Evolutionary conservation across 2,888 invertebrate genomes (phyloP).

Genomic region (Epirrhoe tristata): DNA sequence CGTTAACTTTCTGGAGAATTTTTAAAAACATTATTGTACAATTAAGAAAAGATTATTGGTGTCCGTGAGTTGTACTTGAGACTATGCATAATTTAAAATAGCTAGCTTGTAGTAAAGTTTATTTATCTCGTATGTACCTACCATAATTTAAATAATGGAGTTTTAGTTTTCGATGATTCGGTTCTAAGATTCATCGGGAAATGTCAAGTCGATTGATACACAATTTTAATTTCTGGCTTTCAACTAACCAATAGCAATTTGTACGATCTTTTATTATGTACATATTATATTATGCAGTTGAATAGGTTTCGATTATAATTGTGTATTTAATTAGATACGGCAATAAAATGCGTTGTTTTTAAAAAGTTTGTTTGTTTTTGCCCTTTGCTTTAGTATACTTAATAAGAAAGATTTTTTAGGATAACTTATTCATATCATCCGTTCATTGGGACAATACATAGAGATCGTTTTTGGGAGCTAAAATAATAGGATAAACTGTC

Average conservation of each 20-base stretch:
- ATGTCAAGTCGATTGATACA: slow-evolving; percentile 73
- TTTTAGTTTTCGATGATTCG: slow-evolving; percentile 63
- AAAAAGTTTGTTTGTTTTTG: slow-evolving; percentile 50
- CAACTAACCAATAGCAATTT: slow-evolving; percentile 43
- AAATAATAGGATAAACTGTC: slow-evolving; percentile 18
- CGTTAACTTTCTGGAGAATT: slow-evolving; percentile 52
- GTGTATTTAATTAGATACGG: slow-evolving; percentile 81
- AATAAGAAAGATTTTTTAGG: background rate
- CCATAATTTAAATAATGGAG: slow-evolving; percentile 60
- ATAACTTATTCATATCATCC: background rate
- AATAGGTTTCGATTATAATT: slow-evolving; percentile 73
- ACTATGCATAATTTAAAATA: slow-evolving; percentile 74
- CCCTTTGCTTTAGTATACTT: background rate
- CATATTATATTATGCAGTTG: slow-evolving; percentile 54
- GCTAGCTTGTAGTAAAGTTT: slow-evolving; percentile 55
- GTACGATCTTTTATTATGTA: too few relatives aligned
- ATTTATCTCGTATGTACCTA: slow-evolving; percentile 67
- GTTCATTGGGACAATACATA: background rate
- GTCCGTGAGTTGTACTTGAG: slow-evolving; percentile 58
- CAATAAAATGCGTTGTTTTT: slow-evolving; percentile 80
- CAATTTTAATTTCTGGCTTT: slow-evolving; percentile 73
- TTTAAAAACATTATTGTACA: slow-evolving; percentile 50
- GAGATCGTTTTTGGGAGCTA: background rate
- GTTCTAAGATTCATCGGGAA: slow-evolving; percentile 75
- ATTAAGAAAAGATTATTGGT: slow-evolving; percentile 53